Conservation (phyloP, 2,797 vertebrate genomes). For the Otolemur crassicaudatus region DNA sequence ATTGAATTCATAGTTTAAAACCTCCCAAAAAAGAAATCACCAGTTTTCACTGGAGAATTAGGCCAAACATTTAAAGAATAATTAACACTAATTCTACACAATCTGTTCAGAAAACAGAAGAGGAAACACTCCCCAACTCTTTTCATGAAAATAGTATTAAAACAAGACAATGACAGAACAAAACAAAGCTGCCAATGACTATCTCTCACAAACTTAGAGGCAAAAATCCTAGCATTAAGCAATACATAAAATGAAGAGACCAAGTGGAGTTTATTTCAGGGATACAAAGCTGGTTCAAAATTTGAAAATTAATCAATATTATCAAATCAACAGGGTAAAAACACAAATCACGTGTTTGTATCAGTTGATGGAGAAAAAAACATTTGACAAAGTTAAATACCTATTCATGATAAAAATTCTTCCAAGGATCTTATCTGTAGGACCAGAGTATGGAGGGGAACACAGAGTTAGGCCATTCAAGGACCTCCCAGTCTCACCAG, state of each 20-base stretch:
- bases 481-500: background rate
- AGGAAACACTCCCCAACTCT: background rate
- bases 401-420: background rate
- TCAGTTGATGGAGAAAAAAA: background rate
- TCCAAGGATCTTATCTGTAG: background rate
- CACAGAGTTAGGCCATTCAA: background rate
- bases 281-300: background rate
- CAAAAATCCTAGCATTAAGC: background rate
- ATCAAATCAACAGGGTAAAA: background rate
- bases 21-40: background rate
- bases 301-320: background rate
- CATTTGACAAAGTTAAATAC: background rate
- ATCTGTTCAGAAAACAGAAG: background rate
- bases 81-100: background rate
- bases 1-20: background rate
- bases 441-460: background rate
- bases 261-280: background rate
- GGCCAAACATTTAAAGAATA: background rate
- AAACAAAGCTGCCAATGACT: background rate
- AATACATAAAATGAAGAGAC: background rate
- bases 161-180: background rate
- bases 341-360: background rate
- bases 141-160: background rate
- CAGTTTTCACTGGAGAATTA: slow-evolving; percentile 5
- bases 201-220: background rate